Percentiles rank a stretch among this genome's conserved stretches.
These are phyloP conservation scores for Dendrocincla fuliginosa DNA, from an alignment of 2,797 vertebrate species.

Conservation along the genomic window DNA sequence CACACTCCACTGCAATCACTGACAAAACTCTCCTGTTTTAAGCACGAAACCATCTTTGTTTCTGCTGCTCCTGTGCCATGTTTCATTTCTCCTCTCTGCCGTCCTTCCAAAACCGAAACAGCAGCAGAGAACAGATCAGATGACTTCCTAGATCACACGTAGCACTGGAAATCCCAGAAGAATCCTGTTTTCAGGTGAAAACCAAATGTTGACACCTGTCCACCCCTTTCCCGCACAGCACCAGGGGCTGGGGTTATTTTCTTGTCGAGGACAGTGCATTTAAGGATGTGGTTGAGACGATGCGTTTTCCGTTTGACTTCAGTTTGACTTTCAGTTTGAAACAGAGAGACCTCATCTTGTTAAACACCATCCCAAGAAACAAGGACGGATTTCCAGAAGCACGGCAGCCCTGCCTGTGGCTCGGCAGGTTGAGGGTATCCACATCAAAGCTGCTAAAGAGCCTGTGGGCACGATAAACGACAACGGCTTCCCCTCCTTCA, in stretches of 20 bases:
- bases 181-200: constrained; percentile 20
- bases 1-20: fast-evolving
- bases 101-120: background rate
- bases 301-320: constrained; percentile 57
- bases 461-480: fast-evolving
- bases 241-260: background rate
- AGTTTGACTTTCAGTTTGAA: constrained; percentile 49
- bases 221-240: background rate
- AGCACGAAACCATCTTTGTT: background rate
- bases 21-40: background rate
- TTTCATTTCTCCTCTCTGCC: constrained; percentile 30
- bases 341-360: constrained; percentile 8
- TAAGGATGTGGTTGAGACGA: constrained; percentile 56
- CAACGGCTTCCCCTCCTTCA: background rate
- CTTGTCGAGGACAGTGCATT: background rate
- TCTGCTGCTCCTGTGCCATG: background rate
- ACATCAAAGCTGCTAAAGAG: background rate
- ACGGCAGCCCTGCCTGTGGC: background rate
- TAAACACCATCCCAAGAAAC: constrained; percentile 49
- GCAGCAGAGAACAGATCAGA: background rate
- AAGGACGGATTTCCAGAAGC: constrained; percentile 27
- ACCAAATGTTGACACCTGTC: background rate
- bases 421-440: background rate
- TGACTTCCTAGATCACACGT: background rate
- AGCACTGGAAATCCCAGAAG: constrained; percentile 9